A percentile compares a stretch with the other conserved stretches of the same genome.
Evolutionary conservation across 2,888 invertebrate species (phyloP).

Genomic region (Ectropis crepuscularia): DNA sequence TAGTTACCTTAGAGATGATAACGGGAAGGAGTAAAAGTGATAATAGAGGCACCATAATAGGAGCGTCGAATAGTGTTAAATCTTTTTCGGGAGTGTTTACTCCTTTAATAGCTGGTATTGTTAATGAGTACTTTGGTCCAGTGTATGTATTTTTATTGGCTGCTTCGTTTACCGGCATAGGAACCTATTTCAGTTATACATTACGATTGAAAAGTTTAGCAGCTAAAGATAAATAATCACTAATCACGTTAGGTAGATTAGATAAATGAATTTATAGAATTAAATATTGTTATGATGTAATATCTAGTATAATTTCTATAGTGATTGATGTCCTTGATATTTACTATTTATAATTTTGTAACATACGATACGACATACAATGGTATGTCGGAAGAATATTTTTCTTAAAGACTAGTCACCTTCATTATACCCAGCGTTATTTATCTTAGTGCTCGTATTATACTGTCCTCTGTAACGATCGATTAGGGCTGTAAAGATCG

Average conservation of each 20-base stretch:
- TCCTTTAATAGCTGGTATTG: slow-evolving; percentile 79
- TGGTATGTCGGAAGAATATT: too few species aligned
- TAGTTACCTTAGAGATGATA: slow-evolving; percentile 78
- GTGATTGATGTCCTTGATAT: background rate
- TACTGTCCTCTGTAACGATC: too few species aligned
- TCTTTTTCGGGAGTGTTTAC: slow-evolving; percentile 83
- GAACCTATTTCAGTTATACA: slow-evolving; percentile 60
- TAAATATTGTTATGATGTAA: slow-evolving; percentile 1
- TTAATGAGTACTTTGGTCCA: slow-evolving; percentile 75
- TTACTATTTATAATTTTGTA: background rate
- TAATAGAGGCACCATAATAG: slow-evolving; percentile 83
- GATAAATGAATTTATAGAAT: slow-evolving; percentile 13
- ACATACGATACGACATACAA: too few species aligned
- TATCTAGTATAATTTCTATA: slow-evolving; percentile 2
- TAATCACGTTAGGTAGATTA: slow-evolving; percentile 10
- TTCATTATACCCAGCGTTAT: too few species aligned
- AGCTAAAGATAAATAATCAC: slow-evolving; percentile 44
- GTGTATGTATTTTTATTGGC: slow-evolving; percentile 63
- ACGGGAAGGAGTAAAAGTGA: slow-evolving; percentile 70
- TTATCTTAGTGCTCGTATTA: too few species aligned
- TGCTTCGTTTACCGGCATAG: slow-evolving; percentile 57
- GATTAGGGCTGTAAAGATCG: too few species aligned
- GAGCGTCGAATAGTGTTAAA: slow-evolving; percentile 82
- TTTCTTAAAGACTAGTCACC: too few species aligned
- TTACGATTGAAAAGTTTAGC: slow-evolving; percentile 42